Evolutionary conservation across 2,888 invertebrate species (phyloP).

Genomic region (Orchesella flavescens): DNA sequence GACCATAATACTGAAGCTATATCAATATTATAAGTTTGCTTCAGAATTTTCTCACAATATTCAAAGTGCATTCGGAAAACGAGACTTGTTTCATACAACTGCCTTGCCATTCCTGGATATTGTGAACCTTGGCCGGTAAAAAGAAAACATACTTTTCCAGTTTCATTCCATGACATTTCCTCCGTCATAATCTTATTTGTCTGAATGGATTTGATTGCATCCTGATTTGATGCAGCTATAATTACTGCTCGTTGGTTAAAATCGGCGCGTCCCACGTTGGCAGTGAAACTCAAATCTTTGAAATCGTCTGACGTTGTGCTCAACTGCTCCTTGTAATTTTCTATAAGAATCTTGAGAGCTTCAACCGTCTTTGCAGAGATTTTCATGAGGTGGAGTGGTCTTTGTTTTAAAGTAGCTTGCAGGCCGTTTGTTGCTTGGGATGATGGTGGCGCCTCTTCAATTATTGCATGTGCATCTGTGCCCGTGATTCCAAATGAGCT

Average conservation of each 20-base stretch:
- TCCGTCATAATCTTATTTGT: neutral
- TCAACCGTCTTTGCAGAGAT: constrained; percentile 47
- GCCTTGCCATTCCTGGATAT: constrained; percentile 61
- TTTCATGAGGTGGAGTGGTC: neutral
- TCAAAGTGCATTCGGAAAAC: constrained; percentile 61
- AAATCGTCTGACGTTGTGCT: neutral
- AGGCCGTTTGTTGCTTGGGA: too few species aligned
- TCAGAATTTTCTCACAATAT: constrained; percentile 43
- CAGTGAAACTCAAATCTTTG: constrained; percentile 41
- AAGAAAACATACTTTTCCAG: constrained; percentile 57
- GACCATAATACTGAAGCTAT: constrained; percentile 1
- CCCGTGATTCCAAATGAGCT: constrained; percentile 53
- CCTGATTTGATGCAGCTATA: constrained; percentile 26
- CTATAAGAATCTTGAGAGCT: constrained; percentile 26
- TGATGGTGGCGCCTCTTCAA: constrained; percentile 22
- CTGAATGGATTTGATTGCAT: constrained; percentile 1
- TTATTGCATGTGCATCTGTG: neutral
- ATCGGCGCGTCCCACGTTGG: constrained; percentile 53
- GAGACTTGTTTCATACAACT: constrained; percentile 44
- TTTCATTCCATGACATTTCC: neutral
- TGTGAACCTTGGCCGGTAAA: constrained; percentile 62
- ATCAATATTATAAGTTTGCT: constrained; percentile 23
- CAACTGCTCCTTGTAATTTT: neutral
- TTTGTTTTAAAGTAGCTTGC: too few species aligned
- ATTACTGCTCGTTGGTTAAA: constrained; percentile 48